These are phyloP conservation scores for Atopsyche davidsoni DNA, from an alignment of 1,140 invertebrate species.

Conservation along the genomic window DNA sequence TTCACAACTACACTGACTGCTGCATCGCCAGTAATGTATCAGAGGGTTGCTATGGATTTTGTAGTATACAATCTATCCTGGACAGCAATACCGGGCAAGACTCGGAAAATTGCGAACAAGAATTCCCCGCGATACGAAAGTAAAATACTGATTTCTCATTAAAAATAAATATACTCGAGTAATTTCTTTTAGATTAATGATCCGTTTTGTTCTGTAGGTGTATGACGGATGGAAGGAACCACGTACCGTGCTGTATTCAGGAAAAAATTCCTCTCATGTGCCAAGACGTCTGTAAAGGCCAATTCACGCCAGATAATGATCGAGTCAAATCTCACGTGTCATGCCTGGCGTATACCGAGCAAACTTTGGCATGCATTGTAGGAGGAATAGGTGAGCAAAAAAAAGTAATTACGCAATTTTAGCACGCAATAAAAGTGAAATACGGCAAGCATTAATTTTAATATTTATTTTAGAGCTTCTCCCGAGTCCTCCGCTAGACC, in stretches of 20 bases:
- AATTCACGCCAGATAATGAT: slow-evolving; percentile 76
- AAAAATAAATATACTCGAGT: slow-evolving; percentile 51
- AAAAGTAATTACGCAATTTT: no score
- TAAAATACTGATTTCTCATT: slow-evolving; percentile 22
- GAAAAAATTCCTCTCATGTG: slow-evolving; percentile 76
- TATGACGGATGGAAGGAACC: slow-evolving; percentile 73
- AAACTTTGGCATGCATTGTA: slow-evolving; percentile 72
- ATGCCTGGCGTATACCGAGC: slow-evolving; percentile 74
- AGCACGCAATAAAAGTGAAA: no score
- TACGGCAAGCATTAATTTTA: no score
- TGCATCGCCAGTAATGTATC: slow-evolving; percentile 64
- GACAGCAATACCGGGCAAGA: slow-evolving; percentile 72
- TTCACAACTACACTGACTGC: slow-evolving; percentile 68
- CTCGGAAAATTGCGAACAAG: slow-evolving; percentile 68
- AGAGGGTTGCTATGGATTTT: slow-evolving; percentile 66
- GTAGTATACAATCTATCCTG: slow-evolving; percentile 73
- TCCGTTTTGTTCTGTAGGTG: slow-evolving; percentile 37
- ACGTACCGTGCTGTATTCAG: slow-evolving; percentile 74
- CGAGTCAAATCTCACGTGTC: slow-evolving; percentile 77
- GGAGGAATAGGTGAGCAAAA: slow-evolving; percentile 64
- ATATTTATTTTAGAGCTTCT: slow-evolving; percentile 54
- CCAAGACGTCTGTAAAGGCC: slow-evolving; percentile 77
- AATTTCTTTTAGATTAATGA: no score
- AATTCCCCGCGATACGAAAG: slow-evolving; percentile 70
- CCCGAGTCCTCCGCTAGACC: slow-evolving; percentile 62